These are phyloP conservation scores for Drosophila villosipedis DNA, from an alignment of 2,888 invertebrate genomes.

Conservation along the genomic window DNA sequence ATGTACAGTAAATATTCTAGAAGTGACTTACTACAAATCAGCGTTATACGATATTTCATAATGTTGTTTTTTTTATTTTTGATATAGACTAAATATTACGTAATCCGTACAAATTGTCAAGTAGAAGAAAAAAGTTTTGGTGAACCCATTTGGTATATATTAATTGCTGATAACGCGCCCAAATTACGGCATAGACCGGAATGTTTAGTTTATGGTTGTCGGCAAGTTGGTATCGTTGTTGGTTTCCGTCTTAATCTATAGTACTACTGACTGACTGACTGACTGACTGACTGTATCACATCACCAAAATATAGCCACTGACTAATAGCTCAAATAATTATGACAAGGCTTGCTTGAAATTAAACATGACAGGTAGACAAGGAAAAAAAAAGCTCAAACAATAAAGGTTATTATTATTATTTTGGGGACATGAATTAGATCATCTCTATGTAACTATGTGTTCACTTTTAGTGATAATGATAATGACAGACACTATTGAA, in stretches of 20 bases:
- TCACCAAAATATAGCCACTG: conserved; percentile 48
- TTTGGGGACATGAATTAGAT: conserved; percentile 11
- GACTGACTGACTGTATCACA: conserved; percentile 27
- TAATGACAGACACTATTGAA: not conserved
- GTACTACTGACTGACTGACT: not conserved
- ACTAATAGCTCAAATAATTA: conserved; percentile 38
- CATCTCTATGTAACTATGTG: conserved; percentile 3
- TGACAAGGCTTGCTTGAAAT: conserved; percentile 15
- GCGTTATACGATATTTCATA: conserved; percentile 9
- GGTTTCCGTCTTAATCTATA: conserved; percentile 38
- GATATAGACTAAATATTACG: conserved; percentile 35
- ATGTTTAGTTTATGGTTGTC: conserved; percentile 22
- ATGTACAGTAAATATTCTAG: conserved; percentile 6
- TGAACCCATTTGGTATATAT: conserved; percentile 37
- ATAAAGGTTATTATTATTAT: not conserved
- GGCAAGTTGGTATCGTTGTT: conserved; percentile 11
- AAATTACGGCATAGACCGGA: conserved; percentile 47
- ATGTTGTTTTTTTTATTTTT: conserved; percentile 20
- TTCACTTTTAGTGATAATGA: not conserved
- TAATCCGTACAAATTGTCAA: conserved; percentile 28
- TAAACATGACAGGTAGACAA: conserved; percentile 24
- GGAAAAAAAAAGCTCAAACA: conserved; percentile 7
- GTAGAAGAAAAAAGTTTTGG: not conserved
- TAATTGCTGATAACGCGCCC: conserved; percentile 49
- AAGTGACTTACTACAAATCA: conserved; percentile 26